Evolutionary conservation across 2,888 invertebrate genomes (phyloP).

Genomic region (Pachymerium ferrugineum): DNA sequence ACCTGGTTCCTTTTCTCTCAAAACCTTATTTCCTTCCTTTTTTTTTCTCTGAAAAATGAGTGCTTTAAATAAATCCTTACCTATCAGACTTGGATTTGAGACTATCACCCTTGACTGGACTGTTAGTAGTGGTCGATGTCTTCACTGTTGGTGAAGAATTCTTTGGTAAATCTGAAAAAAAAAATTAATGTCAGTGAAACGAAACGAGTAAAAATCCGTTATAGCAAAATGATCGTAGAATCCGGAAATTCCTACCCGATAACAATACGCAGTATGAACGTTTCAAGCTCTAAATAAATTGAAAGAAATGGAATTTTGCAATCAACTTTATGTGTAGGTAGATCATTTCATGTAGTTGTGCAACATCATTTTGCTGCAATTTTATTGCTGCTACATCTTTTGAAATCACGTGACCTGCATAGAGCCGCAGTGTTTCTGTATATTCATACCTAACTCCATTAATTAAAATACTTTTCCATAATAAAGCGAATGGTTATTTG

Average conservation of each 20-base stretch:
- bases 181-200: not conserved
- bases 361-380: not conserved
- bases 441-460: too few relatives aligned
- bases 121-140: constrained; percentile 33
- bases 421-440: too few relatives aligned
- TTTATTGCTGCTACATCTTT: not conserved
- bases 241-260: too few relatives aligned
- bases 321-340: too few relatives aligned
- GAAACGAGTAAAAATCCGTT: not conserved
- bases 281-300: too few relatives aligned
- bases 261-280: too few relatives aligned
- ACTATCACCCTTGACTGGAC: constrained; percentile 35
- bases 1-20: not conserved
- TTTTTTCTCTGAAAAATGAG: not conserved
- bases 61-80: constrained; percentile 27
- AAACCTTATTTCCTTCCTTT: not conserved
- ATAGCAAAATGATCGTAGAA: too few relatives aligned
- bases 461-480: not conserved
- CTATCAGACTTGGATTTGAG: constrained; percentile 36
- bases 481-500: too few relatives aligned
- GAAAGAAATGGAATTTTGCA: not conserved
- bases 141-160: constrained; percentile 36
- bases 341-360: too few relatives aligned
- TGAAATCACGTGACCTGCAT: not conserved
- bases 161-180: constrained; percentile 35